Evolutionary conservation across 2,888 invertebrate species (phyloP).

Genomic region (Lysandra bellargus): DNA sequence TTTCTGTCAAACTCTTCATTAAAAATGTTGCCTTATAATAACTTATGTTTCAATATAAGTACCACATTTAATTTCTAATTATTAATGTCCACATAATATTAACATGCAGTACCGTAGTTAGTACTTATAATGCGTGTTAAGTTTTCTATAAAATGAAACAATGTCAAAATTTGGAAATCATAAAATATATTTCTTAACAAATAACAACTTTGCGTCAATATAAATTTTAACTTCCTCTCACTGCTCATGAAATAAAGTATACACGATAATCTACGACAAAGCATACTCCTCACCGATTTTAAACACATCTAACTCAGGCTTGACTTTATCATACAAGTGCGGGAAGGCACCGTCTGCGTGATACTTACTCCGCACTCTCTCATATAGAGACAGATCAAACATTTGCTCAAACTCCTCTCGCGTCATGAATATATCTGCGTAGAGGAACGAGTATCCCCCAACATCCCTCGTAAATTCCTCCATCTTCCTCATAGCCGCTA

Average conservation of each 20-base stretch:
- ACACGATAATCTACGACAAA: constrained; percentile 38
- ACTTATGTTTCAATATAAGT: too few relatives aligned
- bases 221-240: too few relatives aligned
- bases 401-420: constrained; percentile 83
- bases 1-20: too few relatives aligned
- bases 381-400: constrained; percentile 84
- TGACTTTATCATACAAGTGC: constrained; percentile 84
- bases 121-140: too few relatives aligned
- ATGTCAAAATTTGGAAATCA: neutral
- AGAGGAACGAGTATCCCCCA: constrained; percentile 85
- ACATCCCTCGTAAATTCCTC: constrained; percentile 84
- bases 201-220: too few relatives aligned
- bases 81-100: too few relatives aligned
- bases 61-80: too few relatives aligned
- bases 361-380: constrained; percentile 81
- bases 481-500: constrained; percentile 84
- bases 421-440: constrained; percentile 86
- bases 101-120: too few relatives aligned
- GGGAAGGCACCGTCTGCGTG: constrained; percentile 82
- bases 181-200: neutral
- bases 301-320: constrained; percentile 84
- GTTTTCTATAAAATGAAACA: too few relatives aligned
- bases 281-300: constrained; percentile 72
- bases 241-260: too few relatives aligned
- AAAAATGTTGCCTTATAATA: too few relatives aligned